phyloP scores from a whole-genome alignment of 2,797 vertebrate species.

The Scomberomorus guttatus region DNA sequence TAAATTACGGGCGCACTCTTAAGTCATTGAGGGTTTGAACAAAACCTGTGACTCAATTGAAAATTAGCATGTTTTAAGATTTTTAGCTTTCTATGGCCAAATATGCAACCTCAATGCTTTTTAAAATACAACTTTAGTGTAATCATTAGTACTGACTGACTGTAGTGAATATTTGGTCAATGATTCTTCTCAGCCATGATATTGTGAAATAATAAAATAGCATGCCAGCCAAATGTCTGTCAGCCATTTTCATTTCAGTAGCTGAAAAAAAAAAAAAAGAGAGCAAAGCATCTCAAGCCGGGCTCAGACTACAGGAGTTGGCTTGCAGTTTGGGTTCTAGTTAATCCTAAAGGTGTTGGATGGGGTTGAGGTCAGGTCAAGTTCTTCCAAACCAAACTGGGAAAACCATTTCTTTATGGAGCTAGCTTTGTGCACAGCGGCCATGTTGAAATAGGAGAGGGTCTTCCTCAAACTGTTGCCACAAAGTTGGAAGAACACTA shows the following conservation, averaged over 20 bases:
- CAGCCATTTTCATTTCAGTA: no score
- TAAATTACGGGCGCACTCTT: no score
- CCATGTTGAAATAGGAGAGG: no score
- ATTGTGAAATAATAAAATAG: not conserved
- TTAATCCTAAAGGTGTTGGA: conserved; percentile 2
- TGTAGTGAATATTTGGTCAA: no score
- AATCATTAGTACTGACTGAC: not conserved
- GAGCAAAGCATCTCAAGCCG: not conserved
- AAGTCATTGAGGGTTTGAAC: no score
- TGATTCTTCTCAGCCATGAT: not conserved
- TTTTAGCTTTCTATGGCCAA: not conserved
- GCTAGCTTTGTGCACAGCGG: no score
- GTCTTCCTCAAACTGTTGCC: no score
- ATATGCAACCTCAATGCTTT: not conserved
- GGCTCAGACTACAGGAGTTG: no score
- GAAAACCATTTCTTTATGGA: no score
- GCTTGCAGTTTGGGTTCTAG: not conserved
- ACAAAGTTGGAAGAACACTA: no score
- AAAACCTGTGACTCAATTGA: not conserved
- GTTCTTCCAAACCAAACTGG: not conserved
- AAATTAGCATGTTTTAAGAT: not conserved
- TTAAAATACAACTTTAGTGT: not conserved
- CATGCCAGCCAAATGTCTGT: no score
- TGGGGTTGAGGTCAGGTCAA: not conserved
- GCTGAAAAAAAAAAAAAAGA: no score